Evolutionary conservation across 2,113 vertebrate species (phyloP), one percentile per base, ranked within the genome.

Genomic region (Pseudorectes ferrugineus): DNA sequence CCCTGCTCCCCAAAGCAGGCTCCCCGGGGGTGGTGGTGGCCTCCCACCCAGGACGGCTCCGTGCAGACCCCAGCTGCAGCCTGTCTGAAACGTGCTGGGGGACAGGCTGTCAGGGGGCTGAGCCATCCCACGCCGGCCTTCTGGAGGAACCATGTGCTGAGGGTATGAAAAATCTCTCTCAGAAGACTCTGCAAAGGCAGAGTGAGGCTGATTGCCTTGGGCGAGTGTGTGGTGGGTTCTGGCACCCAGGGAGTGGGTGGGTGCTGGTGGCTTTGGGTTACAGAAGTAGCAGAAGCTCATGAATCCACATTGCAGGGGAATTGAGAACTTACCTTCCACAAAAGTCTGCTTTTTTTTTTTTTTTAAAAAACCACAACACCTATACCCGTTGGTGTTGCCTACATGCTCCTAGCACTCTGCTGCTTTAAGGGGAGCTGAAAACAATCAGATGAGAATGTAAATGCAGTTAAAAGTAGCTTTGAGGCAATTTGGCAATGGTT

Each of bases 71-170:
- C 96, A 97, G 92, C 94, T 96, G 93, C 75, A 88, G 93, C 43
- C 68, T 88, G 88, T 95, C 94, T 88, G 82, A 43, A 9, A 82
- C 0, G 19, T 87, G 86, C 73, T 38, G 18, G 84, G 43, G 86
- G 87, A 91, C 77, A 68, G 80, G 45, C 93, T 94, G 93, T 94
- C 87, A 89, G 31, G 54, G 48, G 77, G 49, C 66, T 89, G 87
- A 85, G 93, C 85, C 1, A 2, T 75, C 89, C 40, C 73, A 40
- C 6, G 0, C 10, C 3, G 4, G 63, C 38, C n/a, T 51, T 59
- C 33, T 1, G 10, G 13, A 29, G 72, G 9, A 76, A 33, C 46
- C 3, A 0, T 40, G 54, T 2, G 1, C 81, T 17, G 33, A 43
- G 46, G 12, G 33, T 2, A 45, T 40, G 59, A 36, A 71, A 59